Evolutionary conservation across 2,797 vertebrate genomes (phyloP).

Genomic region (Enteromius unitaeniatus): DNA sequence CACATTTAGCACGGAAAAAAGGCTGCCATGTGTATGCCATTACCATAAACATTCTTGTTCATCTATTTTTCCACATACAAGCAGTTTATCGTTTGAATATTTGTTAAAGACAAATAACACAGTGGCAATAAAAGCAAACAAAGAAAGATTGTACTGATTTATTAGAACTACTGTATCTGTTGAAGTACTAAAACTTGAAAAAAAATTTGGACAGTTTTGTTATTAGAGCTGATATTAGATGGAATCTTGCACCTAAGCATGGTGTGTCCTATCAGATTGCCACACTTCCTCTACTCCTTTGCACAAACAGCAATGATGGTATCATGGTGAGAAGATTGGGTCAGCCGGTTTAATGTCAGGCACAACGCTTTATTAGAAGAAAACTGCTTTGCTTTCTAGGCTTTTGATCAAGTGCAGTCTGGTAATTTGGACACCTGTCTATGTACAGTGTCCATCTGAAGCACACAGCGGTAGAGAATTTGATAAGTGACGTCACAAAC

Average conservation of each 20-base stretch:
- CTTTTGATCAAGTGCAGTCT: too few species aligned
- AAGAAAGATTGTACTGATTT: not conserved
- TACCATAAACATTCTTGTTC: not conserved
- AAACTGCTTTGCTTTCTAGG: not conserved
- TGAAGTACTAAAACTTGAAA: not conserved
- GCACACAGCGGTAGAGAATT: not conserved
- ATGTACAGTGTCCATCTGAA: not conserved
- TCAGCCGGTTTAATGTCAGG: not conserved
- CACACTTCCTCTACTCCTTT: slow-evolving; percentile 9
- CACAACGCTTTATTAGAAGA: not conserved
- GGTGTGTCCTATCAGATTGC: slow-evolving; percentile 29
- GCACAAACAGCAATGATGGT: slow-evolving; percentile 37
- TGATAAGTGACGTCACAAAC: not conserved
- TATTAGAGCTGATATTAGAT: slow-evolving; percentile 4
- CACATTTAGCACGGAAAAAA: not conserved
- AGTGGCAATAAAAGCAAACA: not conserved
- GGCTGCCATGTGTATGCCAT: not conserved
- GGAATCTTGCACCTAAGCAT: slow-evolving; percentile 27
- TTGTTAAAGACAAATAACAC: not conserved
- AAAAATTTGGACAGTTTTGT: too few species aligned
- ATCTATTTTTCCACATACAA: not conserved
- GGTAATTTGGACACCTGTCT: not conserved
- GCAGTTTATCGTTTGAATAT: not conserved
- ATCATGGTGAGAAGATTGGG: slow-evolving; percentile 38
- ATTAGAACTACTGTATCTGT: not conserved